Evolutionary conservation across 2,113 vertebrate species (phyloP).

Genomic region (Sisor rabdophorus): DNA sequence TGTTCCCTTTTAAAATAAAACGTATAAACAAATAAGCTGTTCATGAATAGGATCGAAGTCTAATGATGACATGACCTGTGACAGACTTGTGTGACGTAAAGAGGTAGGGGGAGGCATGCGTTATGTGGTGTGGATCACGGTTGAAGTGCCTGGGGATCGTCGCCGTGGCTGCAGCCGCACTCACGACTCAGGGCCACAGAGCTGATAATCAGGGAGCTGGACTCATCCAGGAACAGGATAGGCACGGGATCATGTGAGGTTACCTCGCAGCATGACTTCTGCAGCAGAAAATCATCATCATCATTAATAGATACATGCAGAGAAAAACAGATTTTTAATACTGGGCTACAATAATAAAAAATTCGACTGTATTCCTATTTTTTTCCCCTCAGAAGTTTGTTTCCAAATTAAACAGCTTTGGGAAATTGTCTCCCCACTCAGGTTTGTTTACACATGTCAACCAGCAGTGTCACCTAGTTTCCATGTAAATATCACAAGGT

Average conservation of each 20-base stretch:
- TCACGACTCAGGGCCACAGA: conserved; percentile 53
- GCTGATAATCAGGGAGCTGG: conserved; percentile 53
- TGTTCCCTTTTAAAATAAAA: neutral
- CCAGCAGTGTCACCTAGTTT: conserved; percentile 21
- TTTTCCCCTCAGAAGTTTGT: too few species aligned
- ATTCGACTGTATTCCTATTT: too few species aligned
- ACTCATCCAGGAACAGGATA: conserved; percentile 64
- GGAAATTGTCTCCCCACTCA: neutral
- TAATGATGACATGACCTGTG: neutral
- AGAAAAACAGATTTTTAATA: neutral
- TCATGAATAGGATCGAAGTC: too few species aligned
- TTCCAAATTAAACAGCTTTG: neutral
- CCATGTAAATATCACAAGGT: conserved; percentile 21
- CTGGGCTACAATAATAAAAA: too few species aligned
- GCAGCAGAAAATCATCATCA: neutral
- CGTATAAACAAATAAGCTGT: neutral
- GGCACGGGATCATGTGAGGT: conserved; percentile 47
- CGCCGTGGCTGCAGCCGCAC: conserved; percentile 57
- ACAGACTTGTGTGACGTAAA: conserved; percentile 4
- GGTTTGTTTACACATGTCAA: neutral
- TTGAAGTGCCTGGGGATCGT: conserved; percentile 21
- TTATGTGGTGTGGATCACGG: conserved; percentile 40
- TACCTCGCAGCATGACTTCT: conserved; percentile 60
- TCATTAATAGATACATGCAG: neutral
- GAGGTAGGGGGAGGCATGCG: conserved; percentile 5